A percentile compares a stretch with the other conserved stretches of the same genome.
phyloP scores from a whole-genome alignment of 2,888 invertebrate genomes.

The Drosophila putrida region DNA sequence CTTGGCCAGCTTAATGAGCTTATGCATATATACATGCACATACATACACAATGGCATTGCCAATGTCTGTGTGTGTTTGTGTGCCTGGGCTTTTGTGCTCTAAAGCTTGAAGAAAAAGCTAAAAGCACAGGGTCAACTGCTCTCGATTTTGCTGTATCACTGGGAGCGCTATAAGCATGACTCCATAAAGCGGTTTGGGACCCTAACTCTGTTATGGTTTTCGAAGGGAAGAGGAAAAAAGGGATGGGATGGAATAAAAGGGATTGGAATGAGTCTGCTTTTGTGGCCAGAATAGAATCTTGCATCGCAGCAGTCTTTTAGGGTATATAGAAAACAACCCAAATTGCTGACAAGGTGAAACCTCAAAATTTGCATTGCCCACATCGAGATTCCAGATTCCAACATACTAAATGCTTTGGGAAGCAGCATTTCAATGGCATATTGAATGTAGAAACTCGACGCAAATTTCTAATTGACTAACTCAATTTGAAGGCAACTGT shows the following conservation, averaged over 20 bases:
- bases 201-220: slow-evolving; percentile 34
- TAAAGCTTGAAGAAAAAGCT: slow-evolving; percentile 39
- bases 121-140: slow-evolving; percentile 43
- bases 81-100: slow-evolving; percentile 11
- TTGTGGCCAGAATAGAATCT: slow-evolving; percentile 48
- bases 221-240: too few species aligned
- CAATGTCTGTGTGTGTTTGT: slow-evolving; percentile 14
- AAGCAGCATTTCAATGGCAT: slow-evolving; percentile 49
- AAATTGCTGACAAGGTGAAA: slow-evolving; percentile 43
- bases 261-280: slow-evolving; percentile 10
- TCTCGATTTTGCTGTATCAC: slow-evolving; percentile 64
- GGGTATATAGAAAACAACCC: slow-evolving; percentile 8
- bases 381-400: neutral
- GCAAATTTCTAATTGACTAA: slow-evolving; percentile 78
- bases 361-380: slow-evolving; percentile 57
- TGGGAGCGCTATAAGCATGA: slow-evolving; percentile 61
- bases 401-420: slow-evolving; percentile 25
- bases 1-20: slow-evolving; percentile 72
- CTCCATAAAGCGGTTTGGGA: slow-evolving; percentile 39
- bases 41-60: slow-evolving; percentile 16
- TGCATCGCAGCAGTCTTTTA: slow-evolving; percentile 21
- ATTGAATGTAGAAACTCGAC: slow-evolving; percentile 63
- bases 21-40: slow-evolving; percentile 42
- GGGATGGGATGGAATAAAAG: neutral
- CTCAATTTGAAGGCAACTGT: slow-evolving; percentile 61